Conservation (phyloP, 2,888 invertebrate genomes). For the Coelinius sp. region DNA sequence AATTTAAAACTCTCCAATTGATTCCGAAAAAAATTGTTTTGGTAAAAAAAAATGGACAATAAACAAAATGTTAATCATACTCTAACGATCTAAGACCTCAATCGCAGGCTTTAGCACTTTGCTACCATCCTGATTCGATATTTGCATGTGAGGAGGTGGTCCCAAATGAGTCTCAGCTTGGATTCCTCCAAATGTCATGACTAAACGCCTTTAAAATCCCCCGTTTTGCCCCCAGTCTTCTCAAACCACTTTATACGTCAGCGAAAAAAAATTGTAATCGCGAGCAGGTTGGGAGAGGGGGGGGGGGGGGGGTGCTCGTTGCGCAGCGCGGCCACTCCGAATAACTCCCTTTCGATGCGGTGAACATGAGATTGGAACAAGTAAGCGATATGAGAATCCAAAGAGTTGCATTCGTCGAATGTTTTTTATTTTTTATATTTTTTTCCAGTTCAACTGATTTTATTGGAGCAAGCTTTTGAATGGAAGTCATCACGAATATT, state of each 20-base stretch:
- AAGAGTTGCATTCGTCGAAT: neutral
- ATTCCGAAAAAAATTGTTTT: no score
- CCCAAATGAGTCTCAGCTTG: slow-evolving; percentile 12
- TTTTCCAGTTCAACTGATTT: no score
- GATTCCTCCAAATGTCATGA: neutral
- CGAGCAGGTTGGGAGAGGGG: slow-evolving; percentile 40
- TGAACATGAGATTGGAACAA: slow-evolving; percentile 58
- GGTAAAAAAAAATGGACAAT: no score
- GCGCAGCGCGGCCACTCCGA: slow-evolving; percentile 71
- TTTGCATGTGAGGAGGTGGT: slow-evolving; percentile 62
- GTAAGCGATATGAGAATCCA: slow-evolving; percentile 40
- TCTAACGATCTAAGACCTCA: slow-evolving; percentile 8
- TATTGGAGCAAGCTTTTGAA: no score
- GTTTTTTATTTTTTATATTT: no score
- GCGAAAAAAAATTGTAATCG: neutral
- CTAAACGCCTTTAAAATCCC: slow-evolving; percentile 36
- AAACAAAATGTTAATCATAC: neutral
- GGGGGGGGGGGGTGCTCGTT: slow-evolving; percentile 65
- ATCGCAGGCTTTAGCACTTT: slow-evolving; percentile 51
- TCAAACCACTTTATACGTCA: neutral
- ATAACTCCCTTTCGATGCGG: slow-evolving; percentile 69
- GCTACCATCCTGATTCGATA: slow-evolving; percentile 64
- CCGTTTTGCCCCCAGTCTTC: slow-evolving; percentile 51
- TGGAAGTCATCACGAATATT: no score
- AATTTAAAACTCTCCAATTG: no score